Base-by-base conservation (phyloP, 2,888 invertebrate species). In the Pedicia rivosa region DNA sequence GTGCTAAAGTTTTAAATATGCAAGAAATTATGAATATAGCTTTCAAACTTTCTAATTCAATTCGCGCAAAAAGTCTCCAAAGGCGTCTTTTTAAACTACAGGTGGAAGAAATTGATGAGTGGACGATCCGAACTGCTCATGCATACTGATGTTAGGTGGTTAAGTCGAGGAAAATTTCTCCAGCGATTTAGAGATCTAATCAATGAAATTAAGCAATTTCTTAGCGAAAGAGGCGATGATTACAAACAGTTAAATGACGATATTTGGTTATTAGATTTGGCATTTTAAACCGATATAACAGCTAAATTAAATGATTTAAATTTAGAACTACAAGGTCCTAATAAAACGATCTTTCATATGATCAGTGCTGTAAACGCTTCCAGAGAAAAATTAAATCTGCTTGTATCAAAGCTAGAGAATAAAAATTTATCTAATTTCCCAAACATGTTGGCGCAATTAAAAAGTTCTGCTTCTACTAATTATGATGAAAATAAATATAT, bases 71-170 rank as follows among this genome's bases (percentile, higher is more conserved):
- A 24, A 24, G 25, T 34, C 13, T 25, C 15, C 12, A 32, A 22
- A 14, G 25, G 12, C 32, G 32, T 6, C 13, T 20, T 22, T 22
- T 32, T 22, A 22, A 32, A 17, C 9, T 32, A 16, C 20, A 32
- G 12, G 8, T 13, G 12, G 20, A 27, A 27, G 27, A 27, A 27
- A 27, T 8, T 27, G 6, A 27, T 27, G 22, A 32, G 9, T 26
- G 24, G 24, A 19, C 27, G 15, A 17, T 26, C 24, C 13, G 30
- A 38, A 34, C 32, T 38, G 17, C 34, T 38, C 12, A 26, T 38
- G 33, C 37, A 30, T 17, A 37, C 30, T 15, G 30, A 37, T 28
- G 37, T 37, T 22, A 37, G 37, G 24, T 37, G 30, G 37, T 31
- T 37, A 25, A 37, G 37, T 25, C 37, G 37, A n/a, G 30, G 37